phyloP scores from a whole-genome alignment of 1,140 invertebrate species.

The Sesamia nonagrioides region DNA sequence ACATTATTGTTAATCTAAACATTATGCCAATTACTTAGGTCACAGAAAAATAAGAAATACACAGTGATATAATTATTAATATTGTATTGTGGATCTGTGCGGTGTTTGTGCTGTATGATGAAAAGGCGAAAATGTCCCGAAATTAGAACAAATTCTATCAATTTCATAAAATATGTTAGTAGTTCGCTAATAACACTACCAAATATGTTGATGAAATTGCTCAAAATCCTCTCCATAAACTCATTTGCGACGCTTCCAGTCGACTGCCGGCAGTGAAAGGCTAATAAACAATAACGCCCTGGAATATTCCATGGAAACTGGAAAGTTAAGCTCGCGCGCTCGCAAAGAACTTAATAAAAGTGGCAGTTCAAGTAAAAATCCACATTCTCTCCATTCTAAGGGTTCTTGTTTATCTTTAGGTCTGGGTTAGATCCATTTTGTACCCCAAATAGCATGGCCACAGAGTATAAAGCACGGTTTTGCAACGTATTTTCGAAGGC shows the following conservation, averaged over 20 bases:
- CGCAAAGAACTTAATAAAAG: slow-evolving; percentile 45
- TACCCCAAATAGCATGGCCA: background rate
- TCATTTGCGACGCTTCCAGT: slow-evolving; percentile 11
- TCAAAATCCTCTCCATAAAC: slow-evolving; percentile 4
- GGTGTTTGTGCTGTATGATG: too few relatives aligned
- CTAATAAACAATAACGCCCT: slow-evolving; percentile 31
- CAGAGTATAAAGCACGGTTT: too few relatives aligned
- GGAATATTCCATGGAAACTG: slow-evolving; percentile 14
- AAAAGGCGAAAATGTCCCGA: background rate
- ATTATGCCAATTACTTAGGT: too few relatives aligned
- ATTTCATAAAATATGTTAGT: background rate
- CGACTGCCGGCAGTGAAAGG: background rate
- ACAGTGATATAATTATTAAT: too few relatives aligned
- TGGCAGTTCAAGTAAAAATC: slow-evolving; percentile 8
- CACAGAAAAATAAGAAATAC: too few relatives aligned
- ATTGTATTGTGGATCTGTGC: too few relatives aligned
- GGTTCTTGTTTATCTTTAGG: slow-evolving; percentile 33
- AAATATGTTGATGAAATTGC: slow-evolving; percentile 22
- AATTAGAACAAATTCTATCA: background rate
- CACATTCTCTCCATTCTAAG: slow-evolving; percentile 2
- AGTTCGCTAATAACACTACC: slow-evolving; percentile 7
- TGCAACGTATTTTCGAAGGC: too few relatives aligned
- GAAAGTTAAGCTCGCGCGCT: slow-evolving; percentile 35
- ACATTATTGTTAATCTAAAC: too few relatives aligned
- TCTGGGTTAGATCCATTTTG: slow-evolving; percentile 6